phyloP scores from a whole-genome alignment of 2,888 invertebrate genomes.

The Conistra vaccinii region DNA sequence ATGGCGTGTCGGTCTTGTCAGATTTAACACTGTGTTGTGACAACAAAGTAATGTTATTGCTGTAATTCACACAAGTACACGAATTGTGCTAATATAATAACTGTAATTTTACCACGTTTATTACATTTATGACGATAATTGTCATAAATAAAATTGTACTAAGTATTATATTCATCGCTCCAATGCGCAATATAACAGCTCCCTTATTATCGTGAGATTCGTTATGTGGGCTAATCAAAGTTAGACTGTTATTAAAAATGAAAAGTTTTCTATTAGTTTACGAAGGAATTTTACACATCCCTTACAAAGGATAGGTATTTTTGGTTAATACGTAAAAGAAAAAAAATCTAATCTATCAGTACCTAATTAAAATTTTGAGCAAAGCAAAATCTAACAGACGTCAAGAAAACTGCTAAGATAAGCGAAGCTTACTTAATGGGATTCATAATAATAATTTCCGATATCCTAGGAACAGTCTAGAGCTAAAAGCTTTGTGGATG shows the following conservation, averaged over 20 bases:
- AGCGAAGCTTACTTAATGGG: not conserved
- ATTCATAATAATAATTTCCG: constrained; percentile 22
- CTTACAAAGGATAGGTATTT: too few species aligned
- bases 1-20: constrained; percentile 25
- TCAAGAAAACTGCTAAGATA: not conserved
- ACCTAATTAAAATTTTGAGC: not conserved
- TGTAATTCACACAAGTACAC: not conserved
- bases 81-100: not conserved
- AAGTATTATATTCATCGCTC: not conserved
- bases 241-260: not conserved
- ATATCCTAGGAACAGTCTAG: constrained; percentile 28
- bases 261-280: not conserved
- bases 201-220: not conserved
- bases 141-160: not conserved
- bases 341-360: too few species aligned
- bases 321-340: too few species aligned
- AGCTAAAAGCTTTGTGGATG: constrained; percentile 49
- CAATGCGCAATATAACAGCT: too few species aligned
- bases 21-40: constrained; percentile 16
- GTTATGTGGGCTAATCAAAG: not conserved
- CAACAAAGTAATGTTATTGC: constrained; percentile 1
- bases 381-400: not conserved
- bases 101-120: too few species aligned
- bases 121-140: not conserved
- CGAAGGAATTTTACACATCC: not conserved